Base-by-base conservation (phyloP, 2,113 vertebrate genomes). In the Verasper variegatus region DNA sequence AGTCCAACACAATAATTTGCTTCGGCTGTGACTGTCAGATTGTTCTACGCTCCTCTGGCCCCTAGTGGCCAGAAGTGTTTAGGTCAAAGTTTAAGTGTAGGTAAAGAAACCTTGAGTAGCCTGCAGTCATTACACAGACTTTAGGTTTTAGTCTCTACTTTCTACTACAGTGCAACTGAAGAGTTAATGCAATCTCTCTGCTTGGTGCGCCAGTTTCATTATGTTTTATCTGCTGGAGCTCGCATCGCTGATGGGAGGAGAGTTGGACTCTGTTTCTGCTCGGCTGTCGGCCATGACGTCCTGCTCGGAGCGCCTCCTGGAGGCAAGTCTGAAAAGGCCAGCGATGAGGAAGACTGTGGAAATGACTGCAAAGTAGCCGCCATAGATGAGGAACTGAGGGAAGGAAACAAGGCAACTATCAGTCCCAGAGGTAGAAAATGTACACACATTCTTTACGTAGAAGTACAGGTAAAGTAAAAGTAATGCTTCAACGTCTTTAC, bases 381-480 rank as follows among this genome's bases (percentile, higher is more conserved):
- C 95, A 0, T 99, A 99, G 91, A 99, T 95, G 86, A 96, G 82
- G 85, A 99, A 99, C 98, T 99, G 90, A 14, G 49, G 68, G 76
- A 54, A 9, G n/a, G 61, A 51, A 59, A 45, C 1, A 20, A 67
- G 9, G 20, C 13, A 21, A 0, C 2, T 1, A n/a, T 40, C 0
- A 0, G 13, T 66, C 3, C 7, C 51, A 54, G 8, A 2, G 20
- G 6, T 5, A 9, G 47, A 51, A 51, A 20, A 51, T 2, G 45
- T 17, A 47, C 45, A 47, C 15, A 31, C 31, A 31, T 31, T 31
- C 6, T 31, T 31, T 31, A 31, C n/a, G n/a, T n/a, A n/a, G n/a
- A n/a, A n/a, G n/a, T n/a, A n/a, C n/a, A n/a, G n/a, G n/a, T n/a
- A n/a, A n/a, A n/a, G n/a, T n/a, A n/a, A n/a, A n/a, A n/a, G n/a